Base-by-base conservation (phyloP, 2,888 invertebrate genomes). In the Eupithecia inturbata region DNA sequence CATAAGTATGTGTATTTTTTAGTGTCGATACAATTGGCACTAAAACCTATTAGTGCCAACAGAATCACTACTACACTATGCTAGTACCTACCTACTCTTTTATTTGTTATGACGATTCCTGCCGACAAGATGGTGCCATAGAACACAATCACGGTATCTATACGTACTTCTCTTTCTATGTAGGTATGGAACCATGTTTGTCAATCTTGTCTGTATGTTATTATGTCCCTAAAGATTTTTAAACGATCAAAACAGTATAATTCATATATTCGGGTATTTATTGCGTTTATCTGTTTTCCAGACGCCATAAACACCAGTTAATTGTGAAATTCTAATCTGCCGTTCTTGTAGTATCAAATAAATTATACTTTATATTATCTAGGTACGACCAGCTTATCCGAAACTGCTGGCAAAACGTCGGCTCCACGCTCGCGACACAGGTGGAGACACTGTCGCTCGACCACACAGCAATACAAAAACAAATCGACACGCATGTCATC, bases 351-450 rank as follows among this genome's bases (percentile, higher is more conserved):
- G 2, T 10, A n/a, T 22, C 4, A 53, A 22, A 22, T 22, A n/a
- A 49, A 49, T n/a, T n/a, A 53, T 22, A 10, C 22, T 12, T 53
- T 53, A 10, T 53, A 5, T 6, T 19, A n/a, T 53, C 53, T 22
- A 26, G 60, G 60, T 91, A 84, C 81, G 91, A 91, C 31, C 91
- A 87, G 62, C 77, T 93, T 1, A 78, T 88, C 22, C 82, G 92
- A 73, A 89, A 89, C 77, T 91, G 89, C 78, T 94, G 94, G 94
- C 90, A 91, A 68, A 93, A 91, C 82, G 79, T 92, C 19, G 84
- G 88, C 3, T 84, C 89, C 3, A 89, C 89, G 0, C 72, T 89
- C 7, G 63, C 85, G 3, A 62, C 81, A 3, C 90, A 91, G 71
- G 84, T 92, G 22, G 89, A 90, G 64, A 85, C 82, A 53, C 81